Base-by-base conservation (phyloP, 2,888 invertebrate genomes). In the Lepetodrilus schrolli region DNA sequence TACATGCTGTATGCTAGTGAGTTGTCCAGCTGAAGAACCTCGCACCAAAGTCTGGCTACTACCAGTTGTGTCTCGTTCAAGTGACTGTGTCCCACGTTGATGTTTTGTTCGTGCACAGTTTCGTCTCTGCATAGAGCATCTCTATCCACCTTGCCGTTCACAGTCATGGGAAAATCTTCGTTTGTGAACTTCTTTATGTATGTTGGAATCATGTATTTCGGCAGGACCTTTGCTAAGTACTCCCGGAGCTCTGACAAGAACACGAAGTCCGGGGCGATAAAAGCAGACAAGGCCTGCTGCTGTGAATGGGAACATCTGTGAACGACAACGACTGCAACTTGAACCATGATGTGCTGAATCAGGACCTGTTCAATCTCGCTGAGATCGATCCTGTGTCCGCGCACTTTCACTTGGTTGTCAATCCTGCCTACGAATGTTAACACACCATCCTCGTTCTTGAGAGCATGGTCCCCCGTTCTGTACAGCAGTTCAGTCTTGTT, bases 381-480 rank as follows among this genome's bases (percentile, higher is more conserved):
- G 66, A 96, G 91, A 87, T 96, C 96, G 0, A 97, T 95, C 8
- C 96, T 92, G 86, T 96, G 95, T 0, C 97, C 97, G 50, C 86
- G 74, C 23, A 86, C 80, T 66, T 86, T 86, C 0, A 86, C 76
- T 96, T 92, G 71, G 96, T 94, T 92, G 96, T 97, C 43, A 94
- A 93, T 34, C 37, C 96, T 93, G 0, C 96, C 96, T 82, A 96
- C 95, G 73, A 94, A 90, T 5, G 82, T 81, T 26, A 96, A 90
- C 5, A 93, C 92, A 0, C 93, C 94, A 80, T 95, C 94, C 69
- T 93, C 92, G 0, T 95, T 91, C 58, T 80, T 79, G 13, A 93
- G 93, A 0, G 95, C 96, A 83, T 93, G 96, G 89, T 96, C 96
- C 0, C 96, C 96, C 0, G 96, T 96, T 72, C 94, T 93, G 90